Conservation (phyloP, 2,888 invertebrate genomes). For the Chesias legatella region DNA sequence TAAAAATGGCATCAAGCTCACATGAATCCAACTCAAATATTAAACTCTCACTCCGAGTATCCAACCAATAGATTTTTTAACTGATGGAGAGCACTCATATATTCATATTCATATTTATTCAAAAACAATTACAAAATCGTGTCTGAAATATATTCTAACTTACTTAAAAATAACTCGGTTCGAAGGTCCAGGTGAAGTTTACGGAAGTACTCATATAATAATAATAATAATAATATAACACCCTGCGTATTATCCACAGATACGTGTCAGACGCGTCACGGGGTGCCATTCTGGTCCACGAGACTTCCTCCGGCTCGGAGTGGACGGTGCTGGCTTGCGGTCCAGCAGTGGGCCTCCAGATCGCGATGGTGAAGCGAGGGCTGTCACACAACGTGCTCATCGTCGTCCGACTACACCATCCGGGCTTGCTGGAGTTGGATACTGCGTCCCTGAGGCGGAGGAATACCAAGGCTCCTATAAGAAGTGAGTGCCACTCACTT, state of each 20-base stretch:
- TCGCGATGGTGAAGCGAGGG: slow-evolving; percentile 80
- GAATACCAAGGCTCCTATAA: slow-evolving; percentile 71
- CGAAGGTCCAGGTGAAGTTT: too few species aligned
- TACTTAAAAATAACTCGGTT: too few species aligned
- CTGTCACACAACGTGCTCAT: slow-evolving; percentile 80
- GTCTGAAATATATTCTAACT: too few species aligned
- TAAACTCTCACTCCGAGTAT: too few species aligned
- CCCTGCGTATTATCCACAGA: slow-evolving; percentile 32
- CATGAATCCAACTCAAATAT: too few species aligned
- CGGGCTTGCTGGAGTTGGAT: slow-evolving; percentile 82
- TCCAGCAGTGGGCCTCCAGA: slow-evolving; percentile 83
- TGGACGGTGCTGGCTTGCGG: slow-evolving; percentile 82
- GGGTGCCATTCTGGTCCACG: slow-evolving; percentile 84
- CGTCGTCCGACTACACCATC: slow-evolving; percentile 83
- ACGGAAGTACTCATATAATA: too few species aligned
- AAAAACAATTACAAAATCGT: too few species aligned
- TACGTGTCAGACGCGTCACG: slow-evolving; percentile 86
- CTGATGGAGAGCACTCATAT: too few species aligned
- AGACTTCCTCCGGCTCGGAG: slow-evolving; percentile 81
- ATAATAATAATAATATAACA: too few species aligned
- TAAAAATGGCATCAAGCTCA: too few species aligned
- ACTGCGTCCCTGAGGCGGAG: slow-evolving; percentile 82
- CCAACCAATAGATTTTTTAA: too few species aligned
- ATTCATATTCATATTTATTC: too few species aligned
- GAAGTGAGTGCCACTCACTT: slow-evolving; percentile 34